A percentile compares a stretch with the other conserved stretches of the same genome.
Evolutionary conservation across 2,113 vertebrate genomes (phyloP).

Genomic region (Lonchura striata): DNA sequence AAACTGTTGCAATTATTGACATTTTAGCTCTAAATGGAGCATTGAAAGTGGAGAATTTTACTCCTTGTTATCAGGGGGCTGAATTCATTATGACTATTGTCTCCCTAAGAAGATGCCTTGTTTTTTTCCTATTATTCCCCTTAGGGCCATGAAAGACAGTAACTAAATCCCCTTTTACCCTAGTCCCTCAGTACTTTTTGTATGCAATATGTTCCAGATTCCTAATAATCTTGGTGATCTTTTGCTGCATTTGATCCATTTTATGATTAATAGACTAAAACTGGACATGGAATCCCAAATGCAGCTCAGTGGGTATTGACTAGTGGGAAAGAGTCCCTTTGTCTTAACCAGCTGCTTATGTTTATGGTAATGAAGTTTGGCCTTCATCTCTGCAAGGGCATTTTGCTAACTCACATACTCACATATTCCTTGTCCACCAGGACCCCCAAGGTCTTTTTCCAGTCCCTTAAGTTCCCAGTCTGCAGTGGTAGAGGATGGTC

Average conservation of each 20-base stretch:
- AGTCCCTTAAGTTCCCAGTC: neutral
- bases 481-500: neutral
- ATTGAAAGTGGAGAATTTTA: neutral
- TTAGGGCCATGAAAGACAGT: neutral
- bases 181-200: neutral
- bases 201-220: neutral
- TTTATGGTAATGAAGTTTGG: neutral
- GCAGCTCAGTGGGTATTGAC: neutral
- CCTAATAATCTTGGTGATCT: neutral
- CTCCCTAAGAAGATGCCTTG: neutral
- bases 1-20: neutral
- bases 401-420: neutral
- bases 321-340: neutral
- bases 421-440: neutral
- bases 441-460: neutral
- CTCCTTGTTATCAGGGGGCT: neutral
- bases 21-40: neutral
- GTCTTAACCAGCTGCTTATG: neutral
- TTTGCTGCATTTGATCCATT: neutral
- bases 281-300: neutral
- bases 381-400: neutral
- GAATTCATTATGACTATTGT: neutral
- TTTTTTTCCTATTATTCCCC: neutral
- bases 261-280: neutral
- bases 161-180: neutral